Evolutionary conservation across 2,888 invertebrate species (phyloP).

Genomic region (Pachycephus smyrnensis): DNA sequence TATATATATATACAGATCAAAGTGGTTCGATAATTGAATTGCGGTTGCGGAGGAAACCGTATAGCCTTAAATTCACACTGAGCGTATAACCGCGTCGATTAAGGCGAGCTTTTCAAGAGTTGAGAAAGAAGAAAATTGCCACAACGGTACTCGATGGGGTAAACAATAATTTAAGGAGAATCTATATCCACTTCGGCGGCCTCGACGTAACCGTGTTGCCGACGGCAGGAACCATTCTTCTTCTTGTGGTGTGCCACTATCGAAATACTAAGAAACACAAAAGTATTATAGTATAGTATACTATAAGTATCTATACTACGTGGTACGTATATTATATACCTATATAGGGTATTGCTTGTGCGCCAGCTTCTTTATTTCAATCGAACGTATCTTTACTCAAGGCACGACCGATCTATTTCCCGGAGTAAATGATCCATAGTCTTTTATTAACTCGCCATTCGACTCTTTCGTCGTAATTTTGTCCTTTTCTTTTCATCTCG

Average conservation of each 20-base stretch:
- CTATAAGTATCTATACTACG: background rate
- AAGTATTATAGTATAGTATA: background rate
- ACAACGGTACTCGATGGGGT: background rate
- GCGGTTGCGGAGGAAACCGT: background rate
- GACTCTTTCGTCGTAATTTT: background rate
- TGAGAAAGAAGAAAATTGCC: conserved; percentile 2
- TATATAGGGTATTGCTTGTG: background rate
- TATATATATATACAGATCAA: background rate
- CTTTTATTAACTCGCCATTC: conserved; percentile 1
- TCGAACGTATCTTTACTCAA: conserved; percentile 5
- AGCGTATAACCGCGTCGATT: background rate
- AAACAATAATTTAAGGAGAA: conserved; percentile 5
- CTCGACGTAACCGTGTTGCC: background rate
- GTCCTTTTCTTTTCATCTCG: background rate
- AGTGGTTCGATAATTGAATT: background rate
- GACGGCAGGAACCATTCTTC: conserved; percentile 6
- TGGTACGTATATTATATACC: background rate
- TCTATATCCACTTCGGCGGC: conserved; percentile 6
- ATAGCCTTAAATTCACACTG: background rate
- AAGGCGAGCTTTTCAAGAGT: background rate
- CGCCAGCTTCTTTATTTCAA: conserved; percentile 3
- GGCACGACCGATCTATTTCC: background rate
- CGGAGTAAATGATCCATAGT: conserved; percentile 2
- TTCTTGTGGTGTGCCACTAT: background rate
- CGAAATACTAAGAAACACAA: conserved; percentile 8